Percentiles rank a stretch among this genome's conserved stretches.
Evolutionary conservation across 2,113 vertebrate genomes (phyloP).

Genomic region (Promerops cafer): DNA sequence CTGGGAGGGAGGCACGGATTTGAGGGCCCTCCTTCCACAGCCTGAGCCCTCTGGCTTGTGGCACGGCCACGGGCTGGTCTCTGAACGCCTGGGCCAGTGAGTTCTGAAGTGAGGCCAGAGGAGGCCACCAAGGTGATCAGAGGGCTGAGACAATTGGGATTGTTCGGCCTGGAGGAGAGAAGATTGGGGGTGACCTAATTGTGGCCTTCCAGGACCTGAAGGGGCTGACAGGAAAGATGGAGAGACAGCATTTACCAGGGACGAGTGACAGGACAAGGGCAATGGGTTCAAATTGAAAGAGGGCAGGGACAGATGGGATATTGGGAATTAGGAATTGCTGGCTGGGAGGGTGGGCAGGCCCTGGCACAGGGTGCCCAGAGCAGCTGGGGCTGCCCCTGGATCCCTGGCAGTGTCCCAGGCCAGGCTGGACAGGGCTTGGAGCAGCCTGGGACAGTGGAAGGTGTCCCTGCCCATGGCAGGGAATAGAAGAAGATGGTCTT

Average conservation of each 20-base stretch:
- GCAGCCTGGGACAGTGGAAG: accelerated
- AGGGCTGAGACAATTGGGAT: background rate
- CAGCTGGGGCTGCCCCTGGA: background rate
- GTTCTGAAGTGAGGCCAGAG: background rate
- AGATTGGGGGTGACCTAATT: background rate
- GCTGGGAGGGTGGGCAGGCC: accelerated
- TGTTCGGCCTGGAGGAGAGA: background rate
- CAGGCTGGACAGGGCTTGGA: accelerated
- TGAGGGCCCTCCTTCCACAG: background rate
- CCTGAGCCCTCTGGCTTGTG: background rate
- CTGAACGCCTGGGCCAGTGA: background rate
- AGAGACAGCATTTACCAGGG: too few relatives aligned
- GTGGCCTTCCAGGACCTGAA: background rate
- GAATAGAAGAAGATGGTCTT: accelerated
- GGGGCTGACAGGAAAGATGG: background rate
- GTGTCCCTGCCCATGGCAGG: background rate
- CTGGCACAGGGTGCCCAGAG: background rate
- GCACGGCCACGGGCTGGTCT: accelerated
- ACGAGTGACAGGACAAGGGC: background rate
- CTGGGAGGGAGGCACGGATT: accelerated
- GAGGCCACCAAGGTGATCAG: too few relatives aligned
- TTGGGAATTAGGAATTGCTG: background rate
- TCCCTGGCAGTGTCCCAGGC: background rate
- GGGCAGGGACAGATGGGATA: accelerated
- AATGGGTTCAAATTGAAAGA: background rate